Evolutionary conservation across 2,113 vertebrate genomes (phyloP).

Genomic region (Cranoglanis bouderius): DNA sequence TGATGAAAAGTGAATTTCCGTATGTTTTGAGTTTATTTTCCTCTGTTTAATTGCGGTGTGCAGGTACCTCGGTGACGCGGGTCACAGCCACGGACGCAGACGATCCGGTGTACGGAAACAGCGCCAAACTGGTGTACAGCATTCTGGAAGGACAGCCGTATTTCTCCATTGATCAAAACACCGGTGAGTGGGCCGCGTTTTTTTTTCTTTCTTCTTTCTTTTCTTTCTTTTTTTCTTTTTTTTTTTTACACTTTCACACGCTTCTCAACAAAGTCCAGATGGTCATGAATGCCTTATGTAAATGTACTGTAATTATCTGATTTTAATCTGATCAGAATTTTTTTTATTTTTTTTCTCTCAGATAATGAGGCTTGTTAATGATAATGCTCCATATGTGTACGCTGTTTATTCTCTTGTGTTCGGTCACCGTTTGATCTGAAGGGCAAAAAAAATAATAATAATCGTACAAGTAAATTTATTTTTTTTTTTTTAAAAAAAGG

Average conservation of each 20-base stretch:
- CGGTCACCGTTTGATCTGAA: not conserved
- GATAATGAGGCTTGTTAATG: conserved; percentile 33
- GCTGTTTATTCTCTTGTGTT: not conserved
- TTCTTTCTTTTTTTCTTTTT: not conserved
- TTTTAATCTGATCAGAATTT: conserved; percentile 31
- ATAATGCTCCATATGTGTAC: conserved; percentile 12
- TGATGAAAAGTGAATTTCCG: not conserved
- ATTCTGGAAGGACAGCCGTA: conserved; percentile 98
- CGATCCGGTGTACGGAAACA: conserved; percentile 96
- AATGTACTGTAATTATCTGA: conserved; percentile 20
- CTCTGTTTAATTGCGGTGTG: conserved; percentile 10
- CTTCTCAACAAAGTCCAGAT: conserved; percentile 27
- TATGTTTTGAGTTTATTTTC: not conserved
- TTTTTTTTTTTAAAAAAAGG: no score
- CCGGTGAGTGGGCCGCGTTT: conserved; percentile 75
- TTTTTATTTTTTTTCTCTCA: not conserved
- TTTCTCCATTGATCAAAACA: conserved; percentile 95
- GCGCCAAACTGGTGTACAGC: conserved; percentile 95
- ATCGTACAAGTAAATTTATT: not conserved
- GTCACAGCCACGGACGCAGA: conserved; percentile 96
- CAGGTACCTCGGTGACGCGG: conserved; percentile 92
- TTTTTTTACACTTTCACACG: not conserved
- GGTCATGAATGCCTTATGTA: conserved; percentile 33
- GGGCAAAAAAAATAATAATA: not conserved
- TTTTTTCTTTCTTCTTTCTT: not conserved